Evolutionary conservation across 2,888 invertebrate genomes (phyloP).

Genomic region (Caenorhabditis virilis): DNA sequence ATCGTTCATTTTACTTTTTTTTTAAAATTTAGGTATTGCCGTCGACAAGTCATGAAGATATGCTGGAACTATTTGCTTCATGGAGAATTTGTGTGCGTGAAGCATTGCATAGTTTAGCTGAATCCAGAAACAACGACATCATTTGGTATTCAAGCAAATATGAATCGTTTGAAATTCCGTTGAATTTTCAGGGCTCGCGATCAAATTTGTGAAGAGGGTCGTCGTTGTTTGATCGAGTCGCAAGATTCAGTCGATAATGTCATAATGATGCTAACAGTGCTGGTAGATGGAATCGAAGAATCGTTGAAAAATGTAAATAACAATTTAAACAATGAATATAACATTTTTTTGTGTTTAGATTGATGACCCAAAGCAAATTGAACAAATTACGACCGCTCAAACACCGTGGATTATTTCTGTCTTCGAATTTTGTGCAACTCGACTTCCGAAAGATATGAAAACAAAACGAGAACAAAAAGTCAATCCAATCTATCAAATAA

Average conservation of each 20-base stretch:
- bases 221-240: slow-evolving; percentile 4
- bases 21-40: neutral
- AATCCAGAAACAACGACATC: slow-evolving; percentile 16
- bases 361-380: slow-evolving; percentile 8
- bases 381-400: slow-evolving; percentile 5
- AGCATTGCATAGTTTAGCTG: slow-evolving; percentile 3
- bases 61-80: slow-evolving; percentile 10
- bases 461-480: slow-evolving; percentile 5
- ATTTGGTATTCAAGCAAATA: slow-evolving; percentile 5
- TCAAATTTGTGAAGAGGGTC: slow-evolving; percentile 19
- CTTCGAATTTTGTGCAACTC: slow-evolving; percentile 18
- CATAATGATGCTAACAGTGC: slow-evolving; percentile 22
- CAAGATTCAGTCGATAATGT: slow-evolving; percentile 25
- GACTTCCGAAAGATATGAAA: slow-evolving; percentile 23
- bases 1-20: too few species aligned
- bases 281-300: slow-evolving; percentile 14
- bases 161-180: neutral
- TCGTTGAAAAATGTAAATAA: slow-evolving; percentile 1
- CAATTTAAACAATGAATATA: too few species aligned
- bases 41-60: slow-evolving; percentile 6
- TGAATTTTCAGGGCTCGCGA: slow-evolving; percentile 12
- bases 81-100: slow-evolving; percentile 23
- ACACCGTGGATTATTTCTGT: slow-evolving; percentile 26
- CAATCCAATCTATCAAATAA: slow-evolving; percentile 22
- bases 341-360: neutral